These are phyloP conservation scores for Luperina nickerlii DNA, from an alignment of 2,888 invertebrate species.

Conservation along the genomic window DNA sequence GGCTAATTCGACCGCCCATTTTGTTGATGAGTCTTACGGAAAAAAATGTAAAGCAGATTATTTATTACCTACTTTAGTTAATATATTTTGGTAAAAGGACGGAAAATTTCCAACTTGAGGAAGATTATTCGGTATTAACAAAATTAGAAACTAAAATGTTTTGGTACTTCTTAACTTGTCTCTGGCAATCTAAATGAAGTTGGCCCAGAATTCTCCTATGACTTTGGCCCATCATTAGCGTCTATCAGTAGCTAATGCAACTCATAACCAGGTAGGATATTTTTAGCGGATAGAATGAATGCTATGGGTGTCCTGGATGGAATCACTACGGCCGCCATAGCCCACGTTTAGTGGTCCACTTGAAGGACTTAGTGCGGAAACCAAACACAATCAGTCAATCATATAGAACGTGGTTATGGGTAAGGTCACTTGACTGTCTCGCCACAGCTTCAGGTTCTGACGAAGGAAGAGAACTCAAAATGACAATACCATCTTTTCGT, in stretches of 20 bases:
- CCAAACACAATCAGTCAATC: background rate
- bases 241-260: background rate
- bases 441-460: background rate
- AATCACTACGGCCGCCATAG: background rate
- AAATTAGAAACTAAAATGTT: background rate
- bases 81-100: conserved; percentile 7
- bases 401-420: background rate
- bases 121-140: conserved; percentile 3
- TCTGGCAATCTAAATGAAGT: background rate
- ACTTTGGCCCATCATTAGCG: background rate
- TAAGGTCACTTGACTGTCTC: background rate
- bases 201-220: background rate
- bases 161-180: background rate
- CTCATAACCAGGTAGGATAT: background rate
- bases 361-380: background rate
- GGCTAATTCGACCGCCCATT: conserved; percentile 42
- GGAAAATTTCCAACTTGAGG: conserved; percentile 4
- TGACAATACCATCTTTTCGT: background rate
- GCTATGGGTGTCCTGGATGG: background rate
- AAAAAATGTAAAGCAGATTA: conserved; percentile 21
- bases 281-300: background rate
- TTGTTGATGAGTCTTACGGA: conserved; percentile 42
- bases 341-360: background rate
- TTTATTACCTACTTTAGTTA: conserved; percentile 3
- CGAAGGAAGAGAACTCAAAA: background rate